Evolutionary conservation across 2,888 invertebrate genomes (phyloP).

Genomic region (Erannis defoliaria): DNA sequence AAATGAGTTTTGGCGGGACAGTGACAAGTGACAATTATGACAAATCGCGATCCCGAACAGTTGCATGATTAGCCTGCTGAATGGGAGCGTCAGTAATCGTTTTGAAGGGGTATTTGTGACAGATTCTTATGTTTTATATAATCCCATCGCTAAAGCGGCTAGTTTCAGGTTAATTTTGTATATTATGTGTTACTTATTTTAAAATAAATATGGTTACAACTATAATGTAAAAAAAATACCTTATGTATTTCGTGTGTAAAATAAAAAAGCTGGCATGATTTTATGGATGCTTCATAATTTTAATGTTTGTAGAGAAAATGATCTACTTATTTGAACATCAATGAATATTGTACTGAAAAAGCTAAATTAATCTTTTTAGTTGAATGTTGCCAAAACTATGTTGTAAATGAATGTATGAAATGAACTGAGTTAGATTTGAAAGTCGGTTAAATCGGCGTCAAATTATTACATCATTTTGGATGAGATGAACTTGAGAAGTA

Average conservation of each 20-base stretch:
- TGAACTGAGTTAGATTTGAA: constrained; percentile 17
- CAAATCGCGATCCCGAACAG: too few relatives aligned
- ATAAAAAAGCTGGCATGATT: background rate
- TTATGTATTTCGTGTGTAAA: background rate
- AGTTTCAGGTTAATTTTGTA: constrained; percentile 45
- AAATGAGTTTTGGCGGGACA: too few relatives aligned
- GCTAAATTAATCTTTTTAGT: constrained; percentile 8
- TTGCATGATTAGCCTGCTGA: too few relatives aligned
- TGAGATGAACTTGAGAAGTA: too few relatives aligned
- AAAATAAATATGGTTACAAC: background rate
- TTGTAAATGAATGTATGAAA: constrained; percentile 14
- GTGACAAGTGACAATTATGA: too few relatives aligned
- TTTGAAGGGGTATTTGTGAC: background rate
- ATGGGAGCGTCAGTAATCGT: too few relatives aligned
- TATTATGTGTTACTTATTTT: constrained; percentile 53
- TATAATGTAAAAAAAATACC: background rate
- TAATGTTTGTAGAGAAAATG: too few relatives aligned
- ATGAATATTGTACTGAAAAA: background rate
- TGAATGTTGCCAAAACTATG: constrained; percentile 20
- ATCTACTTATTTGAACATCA: too few relatives aligned
- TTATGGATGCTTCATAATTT: too few relatives aligned
- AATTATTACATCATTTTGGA: too few relatives aligned
- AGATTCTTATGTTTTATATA: background rate
- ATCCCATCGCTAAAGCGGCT: constrained; percentile 36
- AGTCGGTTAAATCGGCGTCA: too few relatives aligned